phyloP scores from a whole-genome alignment of 2,113 vertebrate species.

The Aplodontia rufa region DNA sequence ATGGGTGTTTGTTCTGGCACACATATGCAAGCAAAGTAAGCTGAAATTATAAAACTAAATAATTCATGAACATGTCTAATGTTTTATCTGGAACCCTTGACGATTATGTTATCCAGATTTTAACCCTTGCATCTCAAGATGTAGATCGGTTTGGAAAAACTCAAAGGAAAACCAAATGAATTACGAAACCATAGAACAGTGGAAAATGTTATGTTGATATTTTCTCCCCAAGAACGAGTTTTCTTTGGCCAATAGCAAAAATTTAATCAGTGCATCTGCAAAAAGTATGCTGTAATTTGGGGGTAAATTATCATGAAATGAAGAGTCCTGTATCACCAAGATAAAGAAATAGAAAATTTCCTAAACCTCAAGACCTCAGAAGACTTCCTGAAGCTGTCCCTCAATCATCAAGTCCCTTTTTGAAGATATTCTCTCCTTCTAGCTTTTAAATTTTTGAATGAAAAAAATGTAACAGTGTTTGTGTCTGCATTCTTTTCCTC shows the following conservation, averaged over 20 bases:
- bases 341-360: background rate
- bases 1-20: slow-evolving; percentile 55
- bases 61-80: slow-evolving; percentile 60
- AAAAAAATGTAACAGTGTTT: background rate
- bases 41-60: slow-evolving; percentile 61
- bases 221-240: slow-evolving; percentile 9
- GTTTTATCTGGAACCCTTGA: slow-evolving; percentile 60
- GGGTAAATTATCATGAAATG: background rate
- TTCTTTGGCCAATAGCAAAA: background rate
- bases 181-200: background rate
- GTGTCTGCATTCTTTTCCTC: background rate
- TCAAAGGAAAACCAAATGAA: slow-evolving; percentile 32
- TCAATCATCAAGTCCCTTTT: background rate
- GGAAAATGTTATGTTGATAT: background rate
- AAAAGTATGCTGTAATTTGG: background rate
- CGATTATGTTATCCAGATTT: slow-evolving; percentile 53
- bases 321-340: background rate
- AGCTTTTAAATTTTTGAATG: background rate
- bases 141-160: background rate
- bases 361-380: background rate
- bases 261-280: background rate
- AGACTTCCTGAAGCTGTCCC: background rate
- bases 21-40: background rate
- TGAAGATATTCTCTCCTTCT: background rate
- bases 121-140: slow-evolving; percentile 45